Conservation (phyloP, 2,113 vertebrate species). For the Chloroceryle aenea region DNA sequence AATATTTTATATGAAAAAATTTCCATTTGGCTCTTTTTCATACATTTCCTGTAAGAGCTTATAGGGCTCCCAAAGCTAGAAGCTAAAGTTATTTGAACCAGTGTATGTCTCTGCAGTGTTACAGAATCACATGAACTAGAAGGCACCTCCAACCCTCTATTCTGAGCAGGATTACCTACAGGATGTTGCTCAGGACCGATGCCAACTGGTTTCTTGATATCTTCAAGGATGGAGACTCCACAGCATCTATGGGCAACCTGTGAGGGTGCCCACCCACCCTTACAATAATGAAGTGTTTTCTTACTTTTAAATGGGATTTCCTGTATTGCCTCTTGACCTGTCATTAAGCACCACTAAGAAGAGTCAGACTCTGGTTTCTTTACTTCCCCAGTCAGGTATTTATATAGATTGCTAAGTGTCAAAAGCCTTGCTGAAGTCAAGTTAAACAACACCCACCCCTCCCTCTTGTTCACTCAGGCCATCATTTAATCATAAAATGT, state of each 20-base stretch:
- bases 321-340: background rate
- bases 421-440: background rate
- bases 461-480: fast-evolving
- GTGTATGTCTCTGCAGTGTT: background rate
- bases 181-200: background rate
- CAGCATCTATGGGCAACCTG: background rate
- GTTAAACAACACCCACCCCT: background rate
- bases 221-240: background rate
- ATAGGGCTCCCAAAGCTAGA: background rate
- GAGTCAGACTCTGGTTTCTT: background rate
- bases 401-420: background rate
- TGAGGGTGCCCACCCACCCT: background rate
- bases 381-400: background rate
- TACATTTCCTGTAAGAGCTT: background rate
- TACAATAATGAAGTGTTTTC: background rate
- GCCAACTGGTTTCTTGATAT: background rate
- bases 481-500: background rate
- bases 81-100: background rate
- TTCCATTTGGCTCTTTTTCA: background rate
- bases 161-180: background rate
- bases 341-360: background rate
- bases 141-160: background rate
- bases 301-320: background rate
- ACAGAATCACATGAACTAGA: background rate
- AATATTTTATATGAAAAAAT: background rate